Evolutionary conservation across 2,113 vertebrate genomes (phyloP), one percentile per base, ranked within the genome.

Genomic region (Bos javanicus): DNA sequence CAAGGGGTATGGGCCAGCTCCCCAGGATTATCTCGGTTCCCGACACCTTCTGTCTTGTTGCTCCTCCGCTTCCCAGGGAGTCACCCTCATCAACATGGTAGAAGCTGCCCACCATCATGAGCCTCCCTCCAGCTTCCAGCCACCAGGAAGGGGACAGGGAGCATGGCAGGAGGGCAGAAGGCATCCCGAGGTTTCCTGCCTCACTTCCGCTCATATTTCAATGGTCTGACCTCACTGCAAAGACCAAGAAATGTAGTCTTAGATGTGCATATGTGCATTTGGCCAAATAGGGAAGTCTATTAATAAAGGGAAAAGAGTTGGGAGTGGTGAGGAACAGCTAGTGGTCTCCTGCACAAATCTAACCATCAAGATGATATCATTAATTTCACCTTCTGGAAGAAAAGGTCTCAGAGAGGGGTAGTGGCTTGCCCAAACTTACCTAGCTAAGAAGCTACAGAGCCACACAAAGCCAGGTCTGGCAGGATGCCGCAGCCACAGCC

Each of bases 201-300:
- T 54, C 59, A 26, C 39, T 59, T n/a, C 81, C 83, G 11, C 54
- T 50, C 43, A 30, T 56, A 16, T 39, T 25, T 26, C 12, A 10
- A 2, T 0, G 33, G 43, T 54, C 43, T 87, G 30, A 12, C 43
- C 82, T 87, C 26, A 33, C 25, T 13, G 19, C n/a, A 25, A 50
- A 48, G 25, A 1, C 1, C 9, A 14, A 13, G 46, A 52, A 33
- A 14, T 39, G 25, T 30, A 2, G 71, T 74, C 56, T 13, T 8
- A 5, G 12, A 39, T 0, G 2, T 17, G 8, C 7, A 2, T 2
- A 1, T 19, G 8, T 4, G n/a, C 1, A 1, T 71, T 52, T 21
- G 2, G 62, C 82, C 10, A 8, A 7, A 46, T 28, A 12, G 7
- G 3, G 52, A 17, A 74, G n/a, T 39, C 81, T 56, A 16, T 56